These are phyloP conservation scores for Drosophila jambulina DNA, from an alignment of 1,140 invertebrate genomes.

Conservation along the genomic window DNA sequence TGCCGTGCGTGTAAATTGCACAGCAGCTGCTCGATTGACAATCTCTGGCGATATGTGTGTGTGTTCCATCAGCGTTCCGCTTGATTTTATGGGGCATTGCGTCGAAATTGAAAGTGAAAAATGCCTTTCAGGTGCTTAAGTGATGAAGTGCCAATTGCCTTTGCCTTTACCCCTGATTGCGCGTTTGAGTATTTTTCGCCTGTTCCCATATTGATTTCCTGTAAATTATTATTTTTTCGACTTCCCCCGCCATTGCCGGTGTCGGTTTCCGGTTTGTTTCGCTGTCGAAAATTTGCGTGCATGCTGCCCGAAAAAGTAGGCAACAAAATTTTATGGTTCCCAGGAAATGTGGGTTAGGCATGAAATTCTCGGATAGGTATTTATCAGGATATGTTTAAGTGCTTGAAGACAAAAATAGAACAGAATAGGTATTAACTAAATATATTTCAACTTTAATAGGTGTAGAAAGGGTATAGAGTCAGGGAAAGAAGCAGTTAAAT, in stretches of 20 bases:
- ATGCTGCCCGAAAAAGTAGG: constrained; percentile 51
- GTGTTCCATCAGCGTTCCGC: constrained; percentile 68
- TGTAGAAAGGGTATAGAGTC: not conserved
- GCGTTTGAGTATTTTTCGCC: constrained; percentile 32
- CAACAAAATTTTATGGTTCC: constrained; percentile 76
- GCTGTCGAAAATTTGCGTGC: constrained; percentile 56
- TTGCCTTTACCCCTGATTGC: constrained; percentile 67
- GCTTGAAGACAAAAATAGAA: constrained; percentile 6
- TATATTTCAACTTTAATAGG: not conserved
- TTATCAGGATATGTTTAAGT: not conserved
- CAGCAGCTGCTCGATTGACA: constrained; percentile 81
- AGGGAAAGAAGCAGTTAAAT: not conserved
- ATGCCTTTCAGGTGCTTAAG: constrained; percentile 81
- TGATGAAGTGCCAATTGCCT: constrained; percentile 80
- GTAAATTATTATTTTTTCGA: constrained; percentile 46
- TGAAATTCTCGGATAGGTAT: constrained; percentile 24
- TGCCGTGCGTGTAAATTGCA: constrained; percentile 80
- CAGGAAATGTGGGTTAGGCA: constrained; percentile 66
- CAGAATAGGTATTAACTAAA: not conserved
- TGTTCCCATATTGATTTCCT: constrained; percentile 57
- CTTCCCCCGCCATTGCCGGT: not conserved
- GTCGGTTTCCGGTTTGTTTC: constrained; percentile 30
- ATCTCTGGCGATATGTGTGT: constrained; percentile 25
- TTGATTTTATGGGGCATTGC: constrained; percentile 78
- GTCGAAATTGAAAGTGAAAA: constrained; percentile 82